These are phyloP conservation scores for Carettochelys insculpta DNA, from an alignment of 2,113 vertebrate genomes.

Conservation along the genomic window DNA sequence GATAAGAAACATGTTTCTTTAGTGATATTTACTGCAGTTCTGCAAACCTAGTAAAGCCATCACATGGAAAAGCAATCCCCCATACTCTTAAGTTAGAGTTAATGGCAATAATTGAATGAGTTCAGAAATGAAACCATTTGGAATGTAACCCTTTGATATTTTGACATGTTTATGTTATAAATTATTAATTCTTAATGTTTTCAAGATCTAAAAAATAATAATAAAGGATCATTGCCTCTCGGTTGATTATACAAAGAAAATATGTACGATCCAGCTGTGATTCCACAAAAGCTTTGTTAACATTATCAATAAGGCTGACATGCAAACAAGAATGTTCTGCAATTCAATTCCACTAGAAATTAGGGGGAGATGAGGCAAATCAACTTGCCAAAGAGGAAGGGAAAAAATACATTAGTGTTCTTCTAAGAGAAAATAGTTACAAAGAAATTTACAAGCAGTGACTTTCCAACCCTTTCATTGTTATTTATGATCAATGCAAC, in stretches of 20 bases:
- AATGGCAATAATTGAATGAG: neutral
- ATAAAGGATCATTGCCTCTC: neutral
- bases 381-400: neutral
- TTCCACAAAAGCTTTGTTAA: neutral
- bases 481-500: conserved; percentile 27
- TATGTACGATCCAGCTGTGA: neutral
- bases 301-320: neutral
- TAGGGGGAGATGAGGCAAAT: neutral
- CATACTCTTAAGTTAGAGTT: neutral
- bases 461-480: neutral
- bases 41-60: neutral
- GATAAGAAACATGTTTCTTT: conserved; percentile 18
- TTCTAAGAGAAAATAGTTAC: neutral
- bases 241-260: neutral
- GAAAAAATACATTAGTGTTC: neutral
- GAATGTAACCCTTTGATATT: neutral
- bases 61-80: neutral
- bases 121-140: neutral
- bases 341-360: neutral
- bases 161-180: neutral
- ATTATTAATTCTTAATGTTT: neutral
- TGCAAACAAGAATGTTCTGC: neutral
- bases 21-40: conserved; percentile 6
- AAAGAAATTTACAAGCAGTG: neutral
- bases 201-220: neutral